These are phyloP conservation scores for Alethe castanea DNA, from an alignment of 2,113 vertebrate genomes.

Conservation along the genomic window DNA sequence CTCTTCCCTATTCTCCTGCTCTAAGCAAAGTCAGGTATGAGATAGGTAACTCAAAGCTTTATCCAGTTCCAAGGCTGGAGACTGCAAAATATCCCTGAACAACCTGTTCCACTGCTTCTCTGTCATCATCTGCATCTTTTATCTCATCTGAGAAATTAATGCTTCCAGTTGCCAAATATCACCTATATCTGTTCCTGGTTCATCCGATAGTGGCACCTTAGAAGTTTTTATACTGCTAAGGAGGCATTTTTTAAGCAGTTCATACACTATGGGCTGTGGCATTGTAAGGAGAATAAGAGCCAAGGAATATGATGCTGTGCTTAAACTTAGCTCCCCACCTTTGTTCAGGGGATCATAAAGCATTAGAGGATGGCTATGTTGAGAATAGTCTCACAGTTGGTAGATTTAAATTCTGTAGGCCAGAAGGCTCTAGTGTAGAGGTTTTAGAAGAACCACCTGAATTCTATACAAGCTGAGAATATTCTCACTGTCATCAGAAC, in stretches of 20 bases:
- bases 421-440: neutral
- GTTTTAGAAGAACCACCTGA: neutral
- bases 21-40: neutral
- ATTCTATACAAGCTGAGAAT: neutral
- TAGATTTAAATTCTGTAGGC: neutral
- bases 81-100: neutral
- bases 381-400: neutral
- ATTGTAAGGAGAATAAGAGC: neutral
- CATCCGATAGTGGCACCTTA: neutral
- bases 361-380: neutral
- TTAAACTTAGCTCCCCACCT: neutral
- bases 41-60: neutral
- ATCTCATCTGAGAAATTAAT: constrained; percentile 9
- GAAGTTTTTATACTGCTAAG: neutral
- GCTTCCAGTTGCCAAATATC: neutral
- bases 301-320: neutral
- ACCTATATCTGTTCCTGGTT: neutral
- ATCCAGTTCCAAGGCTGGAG: neutral
- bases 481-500: neutral
- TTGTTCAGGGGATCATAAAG: neutral
- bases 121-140: neutral
- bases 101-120: constrained; percentile 28
- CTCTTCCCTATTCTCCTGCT: neutral
- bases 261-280: neutral
- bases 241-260: neutral